These are phyloP conservation scores for Paradisaea rubra DNA, from an alignment of 2,113 vertebrate species.

Conservation along the genomic window DNA sequence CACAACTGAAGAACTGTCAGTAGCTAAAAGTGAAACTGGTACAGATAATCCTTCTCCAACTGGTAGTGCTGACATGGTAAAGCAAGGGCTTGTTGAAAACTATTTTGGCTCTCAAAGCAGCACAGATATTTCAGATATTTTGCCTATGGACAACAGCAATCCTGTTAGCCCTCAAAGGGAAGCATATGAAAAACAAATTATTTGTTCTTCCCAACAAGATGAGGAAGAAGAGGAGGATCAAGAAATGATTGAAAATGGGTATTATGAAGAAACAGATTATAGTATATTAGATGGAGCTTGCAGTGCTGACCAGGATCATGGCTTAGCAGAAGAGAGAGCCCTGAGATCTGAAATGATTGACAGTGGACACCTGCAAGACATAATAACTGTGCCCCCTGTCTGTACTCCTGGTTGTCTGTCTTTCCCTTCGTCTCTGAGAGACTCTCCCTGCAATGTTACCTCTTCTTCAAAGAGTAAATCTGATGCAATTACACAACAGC, in stretches of 20 bases:
- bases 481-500: conserved; percentile 75
- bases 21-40: conserved; percentile 56
- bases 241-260: conserved; percentile 95
- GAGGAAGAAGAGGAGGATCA: conserved; percentile 82
- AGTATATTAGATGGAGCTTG: conserved; percentile 73
- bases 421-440: conserved; percentile 71
- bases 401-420: conserved; percentile 76
- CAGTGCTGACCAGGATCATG: conserved; percentile 58
- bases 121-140: conserved; percentile 82
- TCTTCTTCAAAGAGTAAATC: conserved; percentile 70
- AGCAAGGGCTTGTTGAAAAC: conserved; percentile 93
- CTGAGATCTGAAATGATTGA: conserved; percentile 60
- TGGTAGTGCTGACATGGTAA: conserved; percentile 88
- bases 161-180: conserved; percentile 64
- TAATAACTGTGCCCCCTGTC: conserved; percentile 58
- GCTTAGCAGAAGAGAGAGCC: conserved; percentile 44
- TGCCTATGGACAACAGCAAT: conserved; percentile 73
- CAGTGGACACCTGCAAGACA: conserved; percentile 51
- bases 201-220: conserved; percentile 64
- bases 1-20: conserved; percentile 15
- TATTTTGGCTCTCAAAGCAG: conserved; percentile 90
- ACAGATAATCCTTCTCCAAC: conserved; percentile 72
- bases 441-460: conserved; percentile 71
- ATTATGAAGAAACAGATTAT: conserved; percentile 88
- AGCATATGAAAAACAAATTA: conserved; percentile 49